These are phyloP conservation scores for Eulemur rubriventer DNA, from an alignment of 2,797 vertebrate genomes.

Conservation along the genomic window DNA sequence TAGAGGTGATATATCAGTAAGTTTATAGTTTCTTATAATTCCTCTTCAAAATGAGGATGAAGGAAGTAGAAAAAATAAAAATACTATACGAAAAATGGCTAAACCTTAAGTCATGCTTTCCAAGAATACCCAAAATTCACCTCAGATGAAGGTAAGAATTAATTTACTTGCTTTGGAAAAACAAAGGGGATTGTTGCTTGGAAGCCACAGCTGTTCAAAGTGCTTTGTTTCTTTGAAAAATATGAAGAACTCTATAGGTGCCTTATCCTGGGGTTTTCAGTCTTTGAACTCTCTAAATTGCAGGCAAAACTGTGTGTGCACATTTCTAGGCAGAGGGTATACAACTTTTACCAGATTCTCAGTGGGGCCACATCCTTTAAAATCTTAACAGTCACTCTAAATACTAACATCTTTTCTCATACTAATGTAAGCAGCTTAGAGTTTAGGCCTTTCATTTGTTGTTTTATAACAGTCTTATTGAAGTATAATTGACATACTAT, in stretches of 20 bases:
- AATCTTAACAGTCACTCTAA: neutral
- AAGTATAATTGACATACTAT: neutral
- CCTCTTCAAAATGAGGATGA: conserved; percentile 14
- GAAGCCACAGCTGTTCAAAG: neutral
- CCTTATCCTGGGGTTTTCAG: neutral
- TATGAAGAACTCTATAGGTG: neutral
- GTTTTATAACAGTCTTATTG: neutral
- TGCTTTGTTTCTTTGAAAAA: neutral
- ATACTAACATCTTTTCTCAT: neutral
- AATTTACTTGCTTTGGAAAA: conserved; percentile 11
- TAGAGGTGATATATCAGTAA: neutral
- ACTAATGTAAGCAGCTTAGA: neutral
- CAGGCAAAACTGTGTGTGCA: neutral
- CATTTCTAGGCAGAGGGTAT: neutral
- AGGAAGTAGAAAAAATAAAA: neutral
- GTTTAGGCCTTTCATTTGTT: neutral
- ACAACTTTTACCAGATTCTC: neutral
- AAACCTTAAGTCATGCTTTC: neutral
- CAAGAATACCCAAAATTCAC: neutral
- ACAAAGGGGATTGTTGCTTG: neutral
- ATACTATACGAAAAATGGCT: neutral
- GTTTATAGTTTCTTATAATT: conserved; percentile 1
- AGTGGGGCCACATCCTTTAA: neutral
- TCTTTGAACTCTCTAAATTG: neutral
- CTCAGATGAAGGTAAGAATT: neutral